These are phyloP conservation scores for Thysanoteuthis rhombus DNA, from an alignment of 2,888 invertebrate genomes.

Conservation along the genomic window DNA sequence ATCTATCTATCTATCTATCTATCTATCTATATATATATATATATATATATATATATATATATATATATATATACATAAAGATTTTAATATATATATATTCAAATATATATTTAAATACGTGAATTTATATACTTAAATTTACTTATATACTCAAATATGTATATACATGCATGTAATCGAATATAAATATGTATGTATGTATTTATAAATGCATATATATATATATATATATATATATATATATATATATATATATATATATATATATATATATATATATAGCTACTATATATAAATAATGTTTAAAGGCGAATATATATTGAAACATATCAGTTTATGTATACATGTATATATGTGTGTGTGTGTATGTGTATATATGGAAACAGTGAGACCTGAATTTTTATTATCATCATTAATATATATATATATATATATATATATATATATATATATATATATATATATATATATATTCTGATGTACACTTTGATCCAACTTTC, in stretches of 20 bases:
- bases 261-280: background rate
- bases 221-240: background rate
- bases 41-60: too few species aligned
- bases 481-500: too few species aligned
- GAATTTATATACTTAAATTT: background rate
- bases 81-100: background rate
- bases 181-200: background rate
- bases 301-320: background rate
- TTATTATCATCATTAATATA: too few species aligned
- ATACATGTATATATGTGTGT: background rate
- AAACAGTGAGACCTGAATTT: too few species aligned
- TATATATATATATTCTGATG: too few species aligned
- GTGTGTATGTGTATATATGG: background rate
- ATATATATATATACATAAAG: too few species aligned
- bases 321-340: background rate
- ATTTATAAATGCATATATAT: background rate
- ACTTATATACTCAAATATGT: background rate
- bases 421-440: too few species aligned
- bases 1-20: too few species aligned
- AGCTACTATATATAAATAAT: background rate
- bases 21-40: too few species aligned
- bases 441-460: too few species aligned
- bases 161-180: background rate
- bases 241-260: background rate
- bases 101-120: background rate